Evolutionary conservation across 2,888 invertebrate species (phyloP), one percentile per base, ranked within the genome.

Genomic region (Argyresthia goedartella): DNA sequence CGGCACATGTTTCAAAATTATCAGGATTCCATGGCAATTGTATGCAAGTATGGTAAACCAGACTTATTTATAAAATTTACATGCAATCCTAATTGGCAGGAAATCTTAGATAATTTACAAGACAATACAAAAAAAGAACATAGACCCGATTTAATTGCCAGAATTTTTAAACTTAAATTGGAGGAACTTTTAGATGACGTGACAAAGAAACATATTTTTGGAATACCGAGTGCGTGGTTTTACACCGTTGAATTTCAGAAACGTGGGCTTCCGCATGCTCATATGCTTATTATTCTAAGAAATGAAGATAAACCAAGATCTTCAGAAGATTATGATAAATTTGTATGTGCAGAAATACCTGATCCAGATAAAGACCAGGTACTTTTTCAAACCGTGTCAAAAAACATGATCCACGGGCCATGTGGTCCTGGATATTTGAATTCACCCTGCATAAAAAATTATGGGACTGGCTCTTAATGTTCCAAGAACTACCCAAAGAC

Each of bases 261-360:
- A 41, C 53, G 57, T 8, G 52, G 55, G 9, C 25, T 56, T 16
- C 54, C 56, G 9, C 55, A 58, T 50, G 51, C 36, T 1, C 56
- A 59, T 13, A 50, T 57, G 1, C 50, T 57, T 73, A 34, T 73
- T 70, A 73, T 25, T 25, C 25, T 25, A 25, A 25, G 25, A 25
- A 25, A 25, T 25, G 25, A 25, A 25, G 25, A 25, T 25, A 25
- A 25, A 25, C 25, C 25, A 25, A 25, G 64, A 71, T 41, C 25
- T 25, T 25, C 25, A 25, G 25, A 25, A 25, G 25, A 25, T 25
- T 25, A 25, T 25, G 74, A 79, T 55, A 34, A 58, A 4, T 35
- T 72, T 4, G 69, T 79, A 6, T 54, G 54, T 8, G 71, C 74
- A 14, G 76, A 76, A 55, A 25, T 25, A 25, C 25, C 25, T 25